Evolutionary conservation across 2,113 vertebrate species (phyloP).

Genomic region (Bothrops jararaca): DNA sequence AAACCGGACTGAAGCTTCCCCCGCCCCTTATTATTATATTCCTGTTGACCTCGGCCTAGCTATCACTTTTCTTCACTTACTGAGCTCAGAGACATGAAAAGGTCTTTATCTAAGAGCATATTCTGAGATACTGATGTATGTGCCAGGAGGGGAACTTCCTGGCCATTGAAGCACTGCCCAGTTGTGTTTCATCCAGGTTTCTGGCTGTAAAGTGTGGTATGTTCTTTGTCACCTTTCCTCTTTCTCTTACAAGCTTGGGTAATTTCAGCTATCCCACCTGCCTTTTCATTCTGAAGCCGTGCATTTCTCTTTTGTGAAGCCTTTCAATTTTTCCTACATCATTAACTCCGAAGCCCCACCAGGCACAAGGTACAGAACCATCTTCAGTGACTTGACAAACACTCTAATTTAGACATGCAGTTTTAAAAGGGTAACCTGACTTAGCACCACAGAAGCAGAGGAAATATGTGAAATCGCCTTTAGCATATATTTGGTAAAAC

Average conservation of each 20-base stretch:
- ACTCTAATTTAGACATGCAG: not conserved
- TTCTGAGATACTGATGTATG: not conserved
- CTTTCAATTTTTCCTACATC: slow-evolving; percentile 1
- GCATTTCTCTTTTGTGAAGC: not conserved
- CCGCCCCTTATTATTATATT: not conserved
- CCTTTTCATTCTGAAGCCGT: not conserved
- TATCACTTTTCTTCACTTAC: slow-evolving; percentile 4
- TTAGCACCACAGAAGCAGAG: not conserved
- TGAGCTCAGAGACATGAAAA: not conserved
- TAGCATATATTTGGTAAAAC: not conserved
- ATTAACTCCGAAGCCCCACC: not conserved
- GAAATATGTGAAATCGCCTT: not conserved
- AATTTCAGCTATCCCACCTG: not conserved
- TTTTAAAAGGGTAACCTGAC: not conserved
- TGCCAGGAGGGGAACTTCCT: not conserved
- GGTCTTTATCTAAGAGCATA: not conserved
- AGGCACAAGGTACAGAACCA: not conserved
- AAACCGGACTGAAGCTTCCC: not conserved
- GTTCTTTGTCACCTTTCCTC: not conserved
- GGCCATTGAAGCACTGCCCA: not conserved
- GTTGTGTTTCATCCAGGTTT: not conserved
- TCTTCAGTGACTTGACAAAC: not conserved
- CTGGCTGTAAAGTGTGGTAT: not conserved
- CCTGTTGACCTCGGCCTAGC: not conserved
- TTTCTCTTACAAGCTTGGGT: slow-evolving; percentile 1